phyloP scores from a whole-genome alignment of 1,140 invertebrate genomes.

The Ostrea edulis region DNA sequence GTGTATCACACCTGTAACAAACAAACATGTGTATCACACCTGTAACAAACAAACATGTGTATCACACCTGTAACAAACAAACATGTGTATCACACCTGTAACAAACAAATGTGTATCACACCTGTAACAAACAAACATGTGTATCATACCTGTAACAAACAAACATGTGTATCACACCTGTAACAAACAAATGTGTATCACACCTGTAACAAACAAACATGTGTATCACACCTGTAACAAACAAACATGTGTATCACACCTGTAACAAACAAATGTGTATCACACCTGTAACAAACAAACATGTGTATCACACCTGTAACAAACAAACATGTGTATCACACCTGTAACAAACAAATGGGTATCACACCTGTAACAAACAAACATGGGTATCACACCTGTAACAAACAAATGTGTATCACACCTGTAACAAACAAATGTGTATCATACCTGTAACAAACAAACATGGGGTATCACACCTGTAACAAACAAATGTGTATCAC shows the following conservation, averaged over 20 bases:
- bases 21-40: too few relatives aligned
- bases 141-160: not conserved
- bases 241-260: not conserved
- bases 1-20: too few relatives aligned
- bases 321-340: not conserved
- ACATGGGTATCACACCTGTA: too few relatives aligned
- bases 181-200: not conserved
- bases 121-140: not conserved
- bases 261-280: not conserved
- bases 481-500: not conserved
- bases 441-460: not conserved
- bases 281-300: not conserved
- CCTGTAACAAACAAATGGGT: too few relatives aligned
- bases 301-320: too few relatives aligned
- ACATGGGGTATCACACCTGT: too few relatives aligned
- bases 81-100: not conserved
- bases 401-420: too few relatives aligned
- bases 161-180: not conserved
- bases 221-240: not conserved
- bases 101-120: too few relatives aligned
- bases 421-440: not conserved
- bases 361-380: too few relatives aligned
- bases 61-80: not conserved
- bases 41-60: too few relatives aligned
- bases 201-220: not conserved